Percentiles rank a stretch among this genome's conserved stretches.
These are phyloP conservation scores for Platycheirus rosarum DNA, from an alignment of 2,888 invertebrate genomes.

Conservation along the genomic window DNA sequence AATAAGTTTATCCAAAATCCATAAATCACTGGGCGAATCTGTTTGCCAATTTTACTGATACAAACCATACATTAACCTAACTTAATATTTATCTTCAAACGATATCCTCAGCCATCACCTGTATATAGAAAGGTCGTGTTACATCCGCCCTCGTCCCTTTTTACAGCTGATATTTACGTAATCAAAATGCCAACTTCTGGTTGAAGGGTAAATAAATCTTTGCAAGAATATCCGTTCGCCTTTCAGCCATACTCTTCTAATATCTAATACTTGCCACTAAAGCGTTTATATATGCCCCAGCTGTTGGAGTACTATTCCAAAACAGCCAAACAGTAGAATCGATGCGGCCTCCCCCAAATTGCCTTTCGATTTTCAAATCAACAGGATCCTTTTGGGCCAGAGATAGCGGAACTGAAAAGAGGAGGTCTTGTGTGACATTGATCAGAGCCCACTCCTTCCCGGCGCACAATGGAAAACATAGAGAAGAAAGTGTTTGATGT, in stretches of 20 bases:
- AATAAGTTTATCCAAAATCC: slow-evolving; percentile 42
- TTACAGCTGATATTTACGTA: slow-evolving; percentile 19
- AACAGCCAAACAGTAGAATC: background rate
- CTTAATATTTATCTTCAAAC: slow-evolving; percentile 5
- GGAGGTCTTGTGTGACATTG: slow-evolving; percentile 30
- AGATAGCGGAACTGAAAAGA: slow-evolving; percentile 27
- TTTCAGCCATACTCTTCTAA: slow-evolving; percentile 52
- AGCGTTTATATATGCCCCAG: slow-evolving; percentile 58
- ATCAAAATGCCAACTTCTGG: slow-evolving; percentile 11
- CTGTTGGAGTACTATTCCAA: slow-evolving; percentile 27
- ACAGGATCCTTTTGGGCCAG: slow-evolving; percentile 49
- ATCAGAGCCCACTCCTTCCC: slow-evolving; percentile 37
- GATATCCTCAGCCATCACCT: slow-evolving; percentile 18
- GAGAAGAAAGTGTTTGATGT: slow-evolving; percentile 28
- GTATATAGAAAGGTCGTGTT: background rate
- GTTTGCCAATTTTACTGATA: slow-evolving; percentile 49
- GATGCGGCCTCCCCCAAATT: background rate
- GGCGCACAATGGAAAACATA: too few relatives aligned
- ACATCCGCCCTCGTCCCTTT: background rate
- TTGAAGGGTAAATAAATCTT: slow-evolving; percentile 48
- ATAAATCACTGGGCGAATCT: slow-evolving; percentile 58
- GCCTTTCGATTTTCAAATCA: slow-evolving; percentile 44
- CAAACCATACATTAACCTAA: slow-evolving; percentile 33
- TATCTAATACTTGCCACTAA: slow-evolving; percentile 64
- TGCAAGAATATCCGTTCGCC: slow-evolving; percentile 52